Base-by-base conservation (phyloP, 2,797 vertebrate genomes). In the Acrossocheilus wenchowensis region DNA sequence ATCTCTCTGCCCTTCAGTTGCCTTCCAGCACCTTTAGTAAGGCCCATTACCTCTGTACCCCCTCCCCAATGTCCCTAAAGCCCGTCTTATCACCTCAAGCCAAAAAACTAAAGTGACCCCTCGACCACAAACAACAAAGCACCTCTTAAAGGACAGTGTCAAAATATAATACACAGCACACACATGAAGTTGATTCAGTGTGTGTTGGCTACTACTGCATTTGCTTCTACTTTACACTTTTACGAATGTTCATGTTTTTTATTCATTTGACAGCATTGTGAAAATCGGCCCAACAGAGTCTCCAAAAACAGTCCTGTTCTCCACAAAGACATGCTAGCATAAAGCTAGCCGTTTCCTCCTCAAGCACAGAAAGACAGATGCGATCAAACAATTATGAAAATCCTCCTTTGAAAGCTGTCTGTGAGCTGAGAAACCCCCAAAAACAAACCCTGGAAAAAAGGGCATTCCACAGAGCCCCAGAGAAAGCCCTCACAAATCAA, bases 331-430 rank as follows among this genome's bases (percentile, higher is more conserved):
- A 52, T 5, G 8, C 57, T 69, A 71, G 34, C 62, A 43, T 57
- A 45, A 83, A 78, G 36, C 36, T 57, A 71, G 19, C 43, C 23
- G 64, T 77, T 69, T 86, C n/a, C n/a, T 66, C 39, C 36, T 41
- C 23, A n/a, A n/a, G 26, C 62, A 26, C 17, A 34, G 57, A 77
- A 69, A 69, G 90, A 88, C 92, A 93, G 92, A 94, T 93, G 91
- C 87, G 88, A 85, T 94, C 91, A 89, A 82, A 91, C 91, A 90
- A 79, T 90, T 85, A 86, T 64, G 68, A 60, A 88, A 89, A 84
- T 87, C 91, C 88, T 90, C 79, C 77, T 77, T 78, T 87, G 68
- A 88, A 86, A 71, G 74, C 30, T 78, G 75, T 82, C 89, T 87
- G 91, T 89, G 89, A n/a, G 86, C 71, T 41, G 87, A 84, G 87